Evolutionary conservation across 2,113 vertebrate genomes (phyloP), one percentile per base, ranked within the genome.

Genomic region (Galbula dea): DNA sequence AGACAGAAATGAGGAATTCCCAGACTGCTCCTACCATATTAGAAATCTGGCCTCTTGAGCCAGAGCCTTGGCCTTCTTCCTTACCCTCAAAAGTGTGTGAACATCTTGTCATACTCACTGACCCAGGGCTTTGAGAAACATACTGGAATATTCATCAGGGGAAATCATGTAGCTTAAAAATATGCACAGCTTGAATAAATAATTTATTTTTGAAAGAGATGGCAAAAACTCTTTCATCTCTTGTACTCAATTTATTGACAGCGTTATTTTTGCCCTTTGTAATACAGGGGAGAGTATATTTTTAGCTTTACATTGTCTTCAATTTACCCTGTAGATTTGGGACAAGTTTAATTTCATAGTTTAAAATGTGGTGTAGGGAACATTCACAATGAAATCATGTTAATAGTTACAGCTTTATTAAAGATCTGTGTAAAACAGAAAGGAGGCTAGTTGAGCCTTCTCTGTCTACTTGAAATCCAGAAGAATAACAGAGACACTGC

Each of bases 81-180:
- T 66, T 85, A 55, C 66, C 24, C 5, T 76, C 85, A 72, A 62
- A 90, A 93, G 18, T 62, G 36, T 90, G 77, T 62, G 83, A 94
- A 85, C 67, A 83, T 95, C 84, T 89, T 94, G 81, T 89, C 91
- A 85, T 76, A 24, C 29, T 83, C 73, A 81, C 46, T 87, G 54
- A 63, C 93, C 41, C 37, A 90, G 67, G 54, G 68, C 48, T 82
- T 87, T 58, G 45, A 76, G 84, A 83, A 82, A 62, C 34, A 46
- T 55, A 30, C 86, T 94, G 46, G 77, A 93, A 95, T 90, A 92
- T 92, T 93, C 84, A 90, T 87, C 34, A 79, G 89, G 71, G 15
- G 16, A 95, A 94, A 79, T 7, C 3, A 59, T 55, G 26, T 30
- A 87, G 71, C 62, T 73, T 80, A 49, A 87, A 83, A 92, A 91